Percentiles rank a stretch among this genome's conserved stretches.
phyloP scores from a whole-genome alignment of 2,888 invertebrate species.

The Campoletis raptor region DNA sequence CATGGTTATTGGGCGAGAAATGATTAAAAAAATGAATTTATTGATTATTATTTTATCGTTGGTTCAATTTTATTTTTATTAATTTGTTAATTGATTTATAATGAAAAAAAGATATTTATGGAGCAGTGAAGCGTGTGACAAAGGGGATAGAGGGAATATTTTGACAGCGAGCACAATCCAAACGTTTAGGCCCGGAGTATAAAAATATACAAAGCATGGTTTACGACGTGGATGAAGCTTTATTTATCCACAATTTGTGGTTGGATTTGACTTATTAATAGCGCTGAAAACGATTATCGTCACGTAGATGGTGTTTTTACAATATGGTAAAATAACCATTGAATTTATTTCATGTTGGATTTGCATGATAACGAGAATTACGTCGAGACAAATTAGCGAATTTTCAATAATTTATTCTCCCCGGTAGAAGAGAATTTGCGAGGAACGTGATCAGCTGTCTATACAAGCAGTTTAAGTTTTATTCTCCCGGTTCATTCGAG shows the following conservation, averaged over 20 bases:
- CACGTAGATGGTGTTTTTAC: constrained; percentile 22
- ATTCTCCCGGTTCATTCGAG: constrained; percentile 38
- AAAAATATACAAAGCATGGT: constrained; percentile 61
- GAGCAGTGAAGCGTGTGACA: not conserved
- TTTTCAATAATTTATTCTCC: constrained; percentile 48
- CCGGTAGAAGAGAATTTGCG: not conserved
- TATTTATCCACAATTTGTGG: constrained; percentile 21
- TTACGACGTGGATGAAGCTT: constrained; percentile 42
- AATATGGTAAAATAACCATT: constrained; percentile 21
- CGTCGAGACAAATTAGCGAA: constrained; percentile 51
- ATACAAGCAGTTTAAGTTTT: constrained; percentile 33
- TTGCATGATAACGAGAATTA: constrained; percentile 31
- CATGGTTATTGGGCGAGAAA: not conserved
- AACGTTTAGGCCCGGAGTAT: constrained; percentile 22
- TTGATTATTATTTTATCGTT: not conserved
- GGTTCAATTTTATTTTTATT: not conserved
- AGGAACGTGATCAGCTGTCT: constrained; percentile 40
- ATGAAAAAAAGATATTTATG: constrained; percentile 22
- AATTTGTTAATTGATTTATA: constrained; percentile 18
- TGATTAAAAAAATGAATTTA: not conserved
- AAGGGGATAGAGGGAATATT: constrained; percentile 27
- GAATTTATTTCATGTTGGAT: constrained; percentile 8
- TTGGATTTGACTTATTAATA: constrained; percentile 60
- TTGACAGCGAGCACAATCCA: constrained; percentile 20
- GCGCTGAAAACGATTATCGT: not conserved